Evolutionary conservation across 2,797 vertebrate genomes (phyloP).

Genomic region (Megaceryle alcyon): DNA sequence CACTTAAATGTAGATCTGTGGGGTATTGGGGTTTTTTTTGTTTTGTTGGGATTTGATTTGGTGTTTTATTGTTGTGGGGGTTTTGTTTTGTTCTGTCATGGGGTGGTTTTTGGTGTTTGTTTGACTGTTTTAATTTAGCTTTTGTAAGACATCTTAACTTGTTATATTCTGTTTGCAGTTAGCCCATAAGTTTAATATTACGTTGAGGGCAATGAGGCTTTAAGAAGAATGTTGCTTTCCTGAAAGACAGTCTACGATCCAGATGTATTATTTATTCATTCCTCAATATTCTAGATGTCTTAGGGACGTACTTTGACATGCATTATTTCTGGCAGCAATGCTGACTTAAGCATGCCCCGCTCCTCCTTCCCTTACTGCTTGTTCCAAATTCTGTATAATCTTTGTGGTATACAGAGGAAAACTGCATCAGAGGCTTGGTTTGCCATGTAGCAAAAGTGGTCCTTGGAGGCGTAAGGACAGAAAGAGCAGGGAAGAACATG

Average conservation of each 20-base stretch:
- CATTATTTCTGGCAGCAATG: constrained; percentile 39
- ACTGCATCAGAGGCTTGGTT: neutral
- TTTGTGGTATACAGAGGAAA: neutral
- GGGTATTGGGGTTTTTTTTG: neutral
- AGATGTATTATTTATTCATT: constrained; percentile 43
- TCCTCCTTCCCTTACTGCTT: neutral
- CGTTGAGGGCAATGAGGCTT: neutral
- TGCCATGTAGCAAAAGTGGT: neutral
- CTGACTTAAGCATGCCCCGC: constrained; percentile 1
- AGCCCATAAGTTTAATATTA: neutral
- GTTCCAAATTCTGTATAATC: neutral
- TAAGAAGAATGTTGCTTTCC: neutral
- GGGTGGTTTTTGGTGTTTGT: neutral
- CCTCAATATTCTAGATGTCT: constrained; percentile 23
- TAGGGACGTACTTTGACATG: constrained; percentile 3
- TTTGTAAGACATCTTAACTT: neutral
- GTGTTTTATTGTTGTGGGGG: neutral
- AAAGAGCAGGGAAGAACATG: neutral
- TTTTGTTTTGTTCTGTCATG: neutral
- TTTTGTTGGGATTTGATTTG: neutral
- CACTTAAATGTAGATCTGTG: neutral
- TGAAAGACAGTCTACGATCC: neutral
- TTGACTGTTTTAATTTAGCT: neutral
- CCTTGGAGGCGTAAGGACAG: neutral
- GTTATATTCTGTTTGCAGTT: neutral